Base-by-base conservation (phyloP, 2,113 vertebrate genomes). In the Oxyruncus cristatus region DNA sequence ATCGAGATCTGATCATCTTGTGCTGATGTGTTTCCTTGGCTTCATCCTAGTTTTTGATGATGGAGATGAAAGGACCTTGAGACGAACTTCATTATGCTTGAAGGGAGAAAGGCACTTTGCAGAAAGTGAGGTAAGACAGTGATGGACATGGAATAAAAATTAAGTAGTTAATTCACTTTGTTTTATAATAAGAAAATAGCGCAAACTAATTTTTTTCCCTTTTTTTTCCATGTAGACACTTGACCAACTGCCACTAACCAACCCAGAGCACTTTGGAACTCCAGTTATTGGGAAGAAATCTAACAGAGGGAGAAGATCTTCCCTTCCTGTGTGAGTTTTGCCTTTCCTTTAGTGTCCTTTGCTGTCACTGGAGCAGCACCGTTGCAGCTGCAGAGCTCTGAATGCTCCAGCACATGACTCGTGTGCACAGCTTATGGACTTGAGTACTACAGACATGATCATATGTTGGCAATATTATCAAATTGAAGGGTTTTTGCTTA, bases 61-160 rank as follows among this genome's bases (percentile, higher is more conserved):
- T 1, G 99, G 99, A 28, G 99, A 99, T 78, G 99, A 99, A 98
- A 99, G 99, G 97, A 99, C 99, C 32, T 97, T 99, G 70, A 98
- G 99, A 65, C 98, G 99, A 50, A 99, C 99, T 33, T 99, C 99
- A 4, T 97, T 99, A 92, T 99, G 99, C 96, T 98, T 99, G 91
- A 99, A 99, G 95, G 99, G 99, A 56, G 99, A 99, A 97, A 98
- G 99, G 94, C 99, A 99, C 97, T 99, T 99, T 96, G 99, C 99
- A 52, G 99, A 99, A 98, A 99, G 99, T 35, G 99, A 99, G 99
- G 99, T 99, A 96, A 53, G 94, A 17, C 14, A 7, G 10, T 14
- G 14, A 5, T 42, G 39, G 55, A 17, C 12, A 4, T 24, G 30
- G 35, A 56, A 12, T 41, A 41, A 41, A 59, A 71, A 58, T 11